Conservation (phyloP, 2,113 vertebrate genomes). For the Hyla sarda region DNA sequence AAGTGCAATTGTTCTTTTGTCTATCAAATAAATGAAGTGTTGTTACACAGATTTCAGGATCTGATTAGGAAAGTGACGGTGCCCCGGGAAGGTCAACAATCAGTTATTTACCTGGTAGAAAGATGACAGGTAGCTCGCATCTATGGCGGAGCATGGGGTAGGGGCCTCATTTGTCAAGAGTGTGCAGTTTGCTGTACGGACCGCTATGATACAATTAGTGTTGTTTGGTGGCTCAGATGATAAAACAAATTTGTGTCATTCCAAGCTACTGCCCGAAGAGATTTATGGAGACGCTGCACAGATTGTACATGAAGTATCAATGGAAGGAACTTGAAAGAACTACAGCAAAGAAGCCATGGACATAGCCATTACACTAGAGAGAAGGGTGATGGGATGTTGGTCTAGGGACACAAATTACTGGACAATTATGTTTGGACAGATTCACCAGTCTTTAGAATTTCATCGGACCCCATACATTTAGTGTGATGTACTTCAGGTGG, state of each 20-base stretch:
- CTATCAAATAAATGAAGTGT: conserved; percentile 90
- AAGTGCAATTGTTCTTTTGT: conserved; percentile 92
- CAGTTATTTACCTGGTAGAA: conserved; percentile 82
- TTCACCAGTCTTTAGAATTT: not conserved
- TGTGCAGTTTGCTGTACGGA: not conserved
- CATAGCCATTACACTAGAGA: not conserved
- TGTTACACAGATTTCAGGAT: conserved; percentile 88
- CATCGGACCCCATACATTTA: not conserved
- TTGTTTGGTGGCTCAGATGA: not conserved
- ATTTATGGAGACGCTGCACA: not conserved
- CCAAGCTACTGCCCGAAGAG: not conserved
- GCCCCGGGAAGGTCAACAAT: conserved; percentile 83
- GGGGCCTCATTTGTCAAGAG: conserved; percentile 51
- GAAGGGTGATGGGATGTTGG: not conserved
- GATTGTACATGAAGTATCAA: not conserved
- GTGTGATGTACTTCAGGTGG: not conserved
- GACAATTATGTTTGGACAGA: not conserved
- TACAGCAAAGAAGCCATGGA: not conserved
- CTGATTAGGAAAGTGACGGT: conserved; percentile 87
- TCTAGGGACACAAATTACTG: not conserved
- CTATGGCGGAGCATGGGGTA: conserved; percentile 63
- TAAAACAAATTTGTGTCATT: conserved; percentile 20
- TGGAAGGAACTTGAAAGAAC: not conserved
- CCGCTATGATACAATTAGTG: conserved; percentile 29
- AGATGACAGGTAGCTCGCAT: conserved; percentile 87